Evolutionary conservation across 2,888 invertebrate species (phyloP).

Genomic region (Deroplatys truncata): DNA sequence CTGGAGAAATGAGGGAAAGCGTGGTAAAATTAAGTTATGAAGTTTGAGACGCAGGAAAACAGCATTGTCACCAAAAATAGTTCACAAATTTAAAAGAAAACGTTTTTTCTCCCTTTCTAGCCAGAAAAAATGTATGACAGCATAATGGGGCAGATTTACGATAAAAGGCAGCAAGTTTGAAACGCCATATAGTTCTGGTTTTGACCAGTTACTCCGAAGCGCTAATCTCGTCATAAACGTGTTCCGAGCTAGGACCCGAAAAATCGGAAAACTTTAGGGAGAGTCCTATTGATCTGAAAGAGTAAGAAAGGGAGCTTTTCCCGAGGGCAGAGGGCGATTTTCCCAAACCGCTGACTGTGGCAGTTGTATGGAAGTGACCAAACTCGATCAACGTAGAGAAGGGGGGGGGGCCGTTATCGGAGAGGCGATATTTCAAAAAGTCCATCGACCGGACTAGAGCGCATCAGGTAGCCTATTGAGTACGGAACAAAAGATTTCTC

Average conservation of each 20-base stretch:
- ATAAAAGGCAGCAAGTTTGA: too few relatives aligned
- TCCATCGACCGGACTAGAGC: neutral
- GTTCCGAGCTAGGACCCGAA: neutral
- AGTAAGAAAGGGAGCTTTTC: neutral
- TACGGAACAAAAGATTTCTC: neutral
- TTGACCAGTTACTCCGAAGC: neutral
- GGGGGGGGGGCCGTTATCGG: slow-evolving; percentile 8
- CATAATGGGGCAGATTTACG: too few relatives aligned
- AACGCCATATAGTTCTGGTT: too few relatives aligned
- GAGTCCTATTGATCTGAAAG: neutral
- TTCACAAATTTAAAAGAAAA: too few relatives aligned
- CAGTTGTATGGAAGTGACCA: slow-evolving; percentile 9
- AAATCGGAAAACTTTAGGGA: neutral
- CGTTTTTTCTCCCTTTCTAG: too few relatives aligned
- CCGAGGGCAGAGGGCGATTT: neutral
- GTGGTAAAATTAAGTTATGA: too few relatives aligned
- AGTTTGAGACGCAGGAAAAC: too few relatives aligned
- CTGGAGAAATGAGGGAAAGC: too few relatives aligned
- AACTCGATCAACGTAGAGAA: slow-evolving; percentile 22
- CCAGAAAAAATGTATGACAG: too few relatives aligned
- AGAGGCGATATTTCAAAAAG: slow-evolving; percentile 25
- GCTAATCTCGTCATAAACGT: neutral
- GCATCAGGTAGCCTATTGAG: slow-evolving; percentile 22
- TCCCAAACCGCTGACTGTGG: slow-evolving; percentile 1
- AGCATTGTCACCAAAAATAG: too few relatives aligned